phyloP scores from a whole-genome alignment of 1,140 invertebrate species.

The Caenorhabditis brenneri region DNA sequence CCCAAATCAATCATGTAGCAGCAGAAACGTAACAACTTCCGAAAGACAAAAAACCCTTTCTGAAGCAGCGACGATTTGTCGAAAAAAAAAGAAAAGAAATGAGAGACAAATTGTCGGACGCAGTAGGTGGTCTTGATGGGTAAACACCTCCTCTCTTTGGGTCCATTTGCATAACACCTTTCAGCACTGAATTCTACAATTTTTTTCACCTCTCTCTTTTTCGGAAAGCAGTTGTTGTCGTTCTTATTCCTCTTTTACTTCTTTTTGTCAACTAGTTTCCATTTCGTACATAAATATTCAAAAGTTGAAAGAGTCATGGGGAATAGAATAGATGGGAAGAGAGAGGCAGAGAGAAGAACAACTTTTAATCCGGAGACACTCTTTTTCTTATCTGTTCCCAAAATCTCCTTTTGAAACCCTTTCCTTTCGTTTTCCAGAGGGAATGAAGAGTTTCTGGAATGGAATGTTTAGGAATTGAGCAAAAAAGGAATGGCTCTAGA shows the following conservation, averaged over 20 bases:
- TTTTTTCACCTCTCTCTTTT: not conserved
- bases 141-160: not conserved
- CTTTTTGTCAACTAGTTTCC: not conserved
- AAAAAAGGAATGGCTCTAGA: not conserved
- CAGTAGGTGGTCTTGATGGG: constrained; percentile 34
- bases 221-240: not conserved
- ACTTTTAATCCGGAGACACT: constrained; percentile 18
- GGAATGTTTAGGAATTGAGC: not conserved
- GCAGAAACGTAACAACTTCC: not conserved
- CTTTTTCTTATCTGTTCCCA: not conserved
- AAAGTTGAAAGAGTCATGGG: not conserved
- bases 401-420: not conserved
- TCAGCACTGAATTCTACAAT: constrained; percentile 4
- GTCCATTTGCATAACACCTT: constrained; percentile 37
- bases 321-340: no score
- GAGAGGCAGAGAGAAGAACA: not conserved
- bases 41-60: not conserved
- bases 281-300: not conserved
- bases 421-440: constrained; percentile 37
- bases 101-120: constrained; percentile 16
- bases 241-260: no score
- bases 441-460: not conserved
- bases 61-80: not conserved
- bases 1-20: not conserved
- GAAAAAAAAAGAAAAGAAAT: not conserved